Base-by-base conservation (phyloP, 2,888 invertebrate genomes). In the Petrolisthes manimaculis region DNA sequence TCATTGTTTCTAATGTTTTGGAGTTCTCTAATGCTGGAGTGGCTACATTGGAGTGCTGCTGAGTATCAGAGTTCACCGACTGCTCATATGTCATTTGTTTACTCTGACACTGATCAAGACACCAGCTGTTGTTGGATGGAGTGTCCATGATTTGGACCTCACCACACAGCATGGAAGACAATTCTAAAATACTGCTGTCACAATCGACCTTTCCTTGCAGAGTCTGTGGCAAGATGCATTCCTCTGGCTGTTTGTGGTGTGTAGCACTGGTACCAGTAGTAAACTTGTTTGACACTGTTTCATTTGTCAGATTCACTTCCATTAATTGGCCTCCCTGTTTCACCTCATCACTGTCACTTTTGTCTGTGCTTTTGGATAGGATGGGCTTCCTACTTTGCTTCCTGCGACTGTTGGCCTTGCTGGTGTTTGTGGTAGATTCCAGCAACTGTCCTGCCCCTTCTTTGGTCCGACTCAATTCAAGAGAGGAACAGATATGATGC, bases 111-210 rank as follows among this genome's bases (percentile, higher is more conserved):
- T 54, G 80, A 54, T 14, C 71, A 61, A 56, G 55, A 21, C 53
- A 6, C 79, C 85, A 80, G 53, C 78, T 67, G 69, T 14, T 84
- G 61, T 75, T 84, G 24, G 56, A n/a, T n/a, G 24, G 21, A 56
- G 54, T 61, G 24, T 55, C 67, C 54, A 71, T 24, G 18, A 55
- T 80, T 21, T 79, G 37, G 24, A 54, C 79, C 53, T 85, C 80
- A 24, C 55, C 24, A 55, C 85, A 85, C 4, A 85, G 37, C 69
- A 85, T 80, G 9, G 79, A 74, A 74, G 77, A 85, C 51, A 80
- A 61, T 55, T 80, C 79, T 53, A 85, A n/a, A n/a, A 83, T 84
- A 37, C 54, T 69, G 53, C 55, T 80, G 12, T 85, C 80, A 69
- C 69, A 54, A 9, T 85, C 71, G 67, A 55, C 54, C 55, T 85